phyloP scores from a whole-genome alignment of 2,797 vertebrate genomes.

The Amniataba percoides region DNA sequence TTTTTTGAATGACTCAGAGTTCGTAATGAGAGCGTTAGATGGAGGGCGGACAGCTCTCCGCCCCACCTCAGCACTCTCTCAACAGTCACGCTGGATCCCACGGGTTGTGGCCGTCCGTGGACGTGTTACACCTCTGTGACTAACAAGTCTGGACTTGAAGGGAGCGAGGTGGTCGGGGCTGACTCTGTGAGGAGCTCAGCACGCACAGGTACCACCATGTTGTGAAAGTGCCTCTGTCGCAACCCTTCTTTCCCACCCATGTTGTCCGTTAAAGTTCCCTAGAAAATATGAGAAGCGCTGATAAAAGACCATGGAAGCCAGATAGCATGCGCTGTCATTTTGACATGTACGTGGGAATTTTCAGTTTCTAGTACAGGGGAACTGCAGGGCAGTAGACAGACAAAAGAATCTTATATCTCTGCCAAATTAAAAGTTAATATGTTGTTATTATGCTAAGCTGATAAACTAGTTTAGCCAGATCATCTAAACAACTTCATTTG shows the following conservation, averaged over 20 bases:
- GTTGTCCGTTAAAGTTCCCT: neutral
- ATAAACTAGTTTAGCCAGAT: neutral
- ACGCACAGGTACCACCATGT: conserved; percentile 12
- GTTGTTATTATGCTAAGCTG: neutral
- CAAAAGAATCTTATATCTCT: neutral
- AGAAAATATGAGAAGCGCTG: neutral
- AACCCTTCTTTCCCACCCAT: conserved; percentile 21
- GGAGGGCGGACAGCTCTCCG: conserved; percentile 38
- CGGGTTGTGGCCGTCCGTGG: conserved; percentile 29
- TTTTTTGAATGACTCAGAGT: conserved; percentile 77
- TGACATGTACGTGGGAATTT: neutral
- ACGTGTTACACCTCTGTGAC: conserved; percentile 2
- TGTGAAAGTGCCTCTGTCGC: conserved; percentile 34
- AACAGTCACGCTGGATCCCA: conserved; percentile 54
- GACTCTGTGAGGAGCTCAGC: conserved; percentile 11
- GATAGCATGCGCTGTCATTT: neutral
- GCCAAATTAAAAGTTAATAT: neutral
- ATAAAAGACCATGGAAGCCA: conserved; percentile 19
- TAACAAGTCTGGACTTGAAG: conserved; percentile 67
- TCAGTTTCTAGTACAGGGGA: neutral
- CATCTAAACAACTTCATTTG: neutral
- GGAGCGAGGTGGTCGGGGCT: neutral
- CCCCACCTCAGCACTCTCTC: conserved; percentile 49
- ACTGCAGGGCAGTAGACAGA: neutral
- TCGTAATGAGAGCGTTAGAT: conserved; percentile 27